phyloP scores from a whole-genome alignment of 2,888 invertebrate species.

The Lagria hirta region DNA sequence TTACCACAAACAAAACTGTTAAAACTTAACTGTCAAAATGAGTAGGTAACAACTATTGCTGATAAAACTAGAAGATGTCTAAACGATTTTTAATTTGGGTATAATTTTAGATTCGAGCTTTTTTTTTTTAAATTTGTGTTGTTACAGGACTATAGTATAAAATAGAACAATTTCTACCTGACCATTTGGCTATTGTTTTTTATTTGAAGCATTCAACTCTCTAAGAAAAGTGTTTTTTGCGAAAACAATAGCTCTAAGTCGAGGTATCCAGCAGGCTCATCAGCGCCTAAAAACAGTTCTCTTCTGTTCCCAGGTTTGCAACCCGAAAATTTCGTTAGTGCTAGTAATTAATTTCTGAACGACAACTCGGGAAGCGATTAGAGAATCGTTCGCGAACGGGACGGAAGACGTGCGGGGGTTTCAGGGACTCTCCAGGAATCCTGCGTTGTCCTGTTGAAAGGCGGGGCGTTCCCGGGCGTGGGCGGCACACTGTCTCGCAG shows the following conservation, averaged over 20 bases:
- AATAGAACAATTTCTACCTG: no score
- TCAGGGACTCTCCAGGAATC: conserved; percentile 18
- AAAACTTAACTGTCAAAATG: no score
- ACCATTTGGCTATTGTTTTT: no score
- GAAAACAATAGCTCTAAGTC: conserved; percentile 3
- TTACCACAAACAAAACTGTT: no score
- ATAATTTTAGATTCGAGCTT: no score
- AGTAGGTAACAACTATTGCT: no score
- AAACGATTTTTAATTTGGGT: no score
- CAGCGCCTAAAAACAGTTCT: conserved; percentile 21
- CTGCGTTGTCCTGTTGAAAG: conserved; percentile 27
- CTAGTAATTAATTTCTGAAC: conserved; percentile 52
- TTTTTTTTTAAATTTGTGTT: no score
- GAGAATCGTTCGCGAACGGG: conserved; percentile 28
- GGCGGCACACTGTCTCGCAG: conserved; percentile 66
- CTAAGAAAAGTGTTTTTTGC: background rate
- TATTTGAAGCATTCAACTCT: background rate
- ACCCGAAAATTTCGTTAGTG: conserved; percentile 44
- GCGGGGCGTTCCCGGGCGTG: conserved; percentile 54
- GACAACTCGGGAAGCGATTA: conserved; percentile 52
- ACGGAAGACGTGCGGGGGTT: conserved; percentile 26
- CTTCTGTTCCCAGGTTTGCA: conserved; percentile 37
- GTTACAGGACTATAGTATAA: no score
- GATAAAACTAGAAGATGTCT: no score
- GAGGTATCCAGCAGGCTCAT: conserved; percentile 10